Evolutionary conservation across 2,113 vertebrate species (phyloP).

Genomic region (Danionella cerebrum): DNA sequence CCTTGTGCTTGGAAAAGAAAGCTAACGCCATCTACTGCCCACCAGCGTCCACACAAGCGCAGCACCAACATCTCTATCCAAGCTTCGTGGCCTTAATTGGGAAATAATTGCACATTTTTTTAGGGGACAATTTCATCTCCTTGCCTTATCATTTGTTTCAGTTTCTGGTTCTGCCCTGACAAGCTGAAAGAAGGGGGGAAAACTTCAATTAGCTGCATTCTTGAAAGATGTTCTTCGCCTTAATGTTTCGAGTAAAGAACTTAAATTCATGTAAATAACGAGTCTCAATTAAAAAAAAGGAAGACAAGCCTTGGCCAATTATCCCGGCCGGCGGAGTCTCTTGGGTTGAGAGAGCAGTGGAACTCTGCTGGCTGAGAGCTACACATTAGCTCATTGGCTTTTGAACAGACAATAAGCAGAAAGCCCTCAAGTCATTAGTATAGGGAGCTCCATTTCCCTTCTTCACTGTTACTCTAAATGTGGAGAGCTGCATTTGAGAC

Average conservation of each 20-base stretch:
- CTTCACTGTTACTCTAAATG: conserved; percentile 22
- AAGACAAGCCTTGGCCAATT: conserved; percentile 47
- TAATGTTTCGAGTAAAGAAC: conserved; percentile 33
- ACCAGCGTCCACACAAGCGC: not conserved
- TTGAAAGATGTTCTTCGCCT: conserved; percentile 41
- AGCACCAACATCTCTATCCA: conserved; percentile 17
- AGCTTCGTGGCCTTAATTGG: conserved; percentile 38
- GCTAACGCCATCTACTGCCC: conserved; percentile 51
- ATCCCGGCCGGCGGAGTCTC: conserved; percentile 40
- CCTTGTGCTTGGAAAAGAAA: not conserved
- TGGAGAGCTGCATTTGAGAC: conserved; percentile 24
- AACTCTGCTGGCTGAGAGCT: conserved; percentile 35
- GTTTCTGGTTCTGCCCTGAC: conserved; percentile 24
- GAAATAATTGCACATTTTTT: conserved; percentile 45
- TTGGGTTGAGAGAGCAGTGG: conserved; percentile 35
- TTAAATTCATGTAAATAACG: conserved; percentile 44
- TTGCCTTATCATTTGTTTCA: conserved; percentile 38
- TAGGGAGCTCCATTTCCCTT: conserved; percentile 30
- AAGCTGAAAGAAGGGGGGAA: conserved; percentile 21
- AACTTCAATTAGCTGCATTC: conserved; percentile 44
- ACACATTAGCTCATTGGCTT: conserved; percentile 37
- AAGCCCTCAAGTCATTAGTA: conserved; percentile 39
- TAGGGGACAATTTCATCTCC: conserved; percentile 36
- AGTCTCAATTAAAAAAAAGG: conserved; percentile 42
- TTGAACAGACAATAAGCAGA: conserved; percentile 39